Percentiles rank a stretch among this genome's conserved stretches.
phyloP scores from a whole-genome alignment of 1,140 invertebrate species.

The Mesaphorura yosii region DNA sequence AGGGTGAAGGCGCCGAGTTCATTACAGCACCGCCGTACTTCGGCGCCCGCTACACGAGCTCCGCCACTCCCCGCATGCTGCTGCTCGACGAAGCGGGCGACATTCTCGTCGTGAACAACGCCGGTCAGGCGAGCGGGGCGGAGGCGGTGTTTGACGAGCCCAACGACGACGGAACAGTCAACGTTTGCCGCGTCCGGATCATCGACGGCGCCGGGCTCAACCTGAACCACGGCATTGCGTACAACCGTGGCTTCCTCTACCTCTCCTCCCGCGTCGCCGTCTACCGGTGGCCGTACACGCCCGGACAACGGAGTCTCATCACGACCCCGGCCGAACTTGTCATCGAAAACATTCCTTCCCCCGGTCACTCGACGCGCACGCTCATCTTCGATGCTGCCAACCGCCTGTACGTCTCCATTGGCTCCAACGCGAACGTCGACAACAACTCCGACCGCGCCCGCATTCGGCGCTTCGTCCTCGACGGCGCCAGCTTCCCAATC shows the following conservation, averaged over 20 bases:
- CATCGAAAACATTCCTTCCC: conserved; percentile 5
- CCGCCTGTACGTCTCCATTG: conserved; percentile 12
- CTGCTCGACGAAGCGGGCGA: conserved; percentile 7
- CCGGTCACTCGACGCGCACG: conserved; percentile 9
- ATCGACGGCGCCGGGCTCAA: neutral
- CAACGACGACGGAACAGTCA: neutral
- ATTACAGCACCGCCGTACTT: no score
- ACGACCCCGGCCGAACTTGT: conserved; percentile 5
- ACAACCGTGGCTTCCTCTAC: conserved; percentile 13
- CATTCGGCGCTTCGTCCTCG: conserved; percentile 12
- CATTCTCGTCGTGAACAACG: neutral
- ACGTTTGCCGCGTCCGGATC: neutral
- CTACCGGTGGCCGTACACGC: conserved; percentile 14
- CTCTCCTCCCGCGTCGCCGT: conserved; percentile 5
- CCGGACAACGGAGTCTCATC: conserved; percentile 4
- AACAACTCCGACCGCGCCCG: conserved; percentile 7
- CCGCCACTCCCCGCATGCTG: conserved; percentile 1
- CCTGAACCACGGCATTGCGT: conserved; percentile 7
- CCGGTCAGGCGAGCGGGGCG: neutral
- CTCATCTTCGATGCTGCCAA: neutral
- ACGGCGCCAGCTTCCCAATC: neutral
- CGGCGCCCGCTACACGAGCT: no score
- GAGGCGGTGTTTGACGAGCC: neutral
- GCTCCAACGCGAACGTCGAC: conserved; percentile 13
- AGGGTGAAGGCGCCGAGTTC: no score